Evolutionary conservation across 1,140 invertebrate species (phyloP).

Genomic region (Diplogasteroides magnus): DNA sequence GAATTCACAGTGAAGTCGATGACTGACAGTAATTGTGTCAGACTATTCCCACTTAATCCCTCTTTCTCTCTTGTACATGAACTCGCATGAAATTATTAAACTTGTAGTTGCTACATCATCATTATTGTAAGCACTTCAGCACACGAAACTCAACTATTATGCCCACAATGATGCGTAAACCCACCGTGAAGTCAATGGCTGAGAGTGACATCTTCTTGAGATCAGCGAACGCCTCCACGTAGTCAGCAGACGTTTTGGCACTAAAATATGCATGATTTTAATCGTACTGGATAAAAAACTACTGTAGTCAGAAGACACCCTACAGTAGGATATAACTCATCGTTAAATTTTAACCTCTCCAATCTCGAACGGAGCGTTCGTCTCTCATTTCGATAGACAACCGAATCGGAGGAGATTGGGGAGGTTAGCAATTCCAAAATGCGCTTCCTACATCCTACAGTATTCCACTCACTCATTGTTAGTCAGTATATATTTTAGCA

Average conservation of each 20-base stretch:
- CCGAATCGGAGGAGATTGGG: neutral
- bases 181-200: slow-evolving; percentile 79
- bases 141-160: no score
- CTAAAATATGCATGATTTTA: slow-evolving; percentile 31
- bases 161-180: no score
- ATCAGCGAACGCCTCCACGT: slow-evolving; percentile 63
- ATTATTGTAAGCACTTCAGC: no score
- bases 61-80: no score
- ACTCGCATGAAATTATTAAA: no score
- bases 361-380: no score
- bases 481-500: no score
- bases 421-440: no score
- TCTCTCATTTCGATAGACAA: no score
- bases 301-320: slow-evolving; percentile 16
- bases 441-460: neutral
- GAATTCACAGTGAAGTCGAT: slow-evolving; percentile 80
- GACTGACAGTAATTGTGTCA: slow-evolving; percentile 75
- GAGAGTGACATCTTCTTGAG: slow-evolving; percentile 78
- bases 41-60: no score
- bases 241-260: slow-evolving; percentile 32
- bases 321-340: slow-evolving; percentile 7
- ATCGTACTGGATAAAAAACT: slow-evolving; percentile 33
- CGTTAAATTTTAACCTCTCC: neutral
- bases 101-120: no score
- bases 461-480: neutral